These are phyloP conservation scores for Sinhomidia bicolor DNA, from an alignment of 2,888 invertebrate genomes.

Conservation along the genomic window DNA sequence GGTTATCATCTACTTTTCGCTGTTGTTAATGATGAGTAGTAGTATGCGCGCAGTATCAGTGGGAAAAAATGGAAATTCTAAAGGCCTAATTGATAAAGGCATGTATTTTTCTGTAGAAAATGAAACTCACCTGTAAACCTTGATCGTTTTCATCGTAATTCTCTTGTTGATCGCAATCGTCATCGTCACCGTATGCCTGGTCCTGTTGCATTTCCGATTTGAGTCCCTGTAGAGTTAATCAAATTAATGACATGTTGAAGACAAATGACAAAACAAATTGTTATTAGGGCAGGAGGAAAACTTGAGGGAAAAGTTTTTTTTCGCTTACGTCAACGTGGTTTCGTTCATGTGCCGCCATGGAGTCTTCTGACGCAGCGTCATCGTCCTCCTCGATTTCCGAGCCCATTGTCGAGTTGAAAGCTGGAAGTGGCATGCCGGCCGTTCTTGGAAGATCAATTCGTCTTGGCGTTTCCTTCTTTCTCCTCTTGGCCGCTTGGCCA, in stretches of 20 bases:
- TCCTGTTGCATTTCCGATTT: slow-evolving; percentile 71
- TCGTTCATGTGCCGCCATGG: slow-evolving; percentile 80
- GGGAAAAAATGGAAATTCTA: neutral
- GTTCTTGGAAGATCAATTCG: slow-evolving; percentile 78
- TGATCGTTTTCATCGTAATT: slow-evolving; percentile 79
- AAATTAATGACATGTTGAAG: slow-evolving; percentile 1
- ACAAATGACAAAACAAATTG: too few relatives aligned
- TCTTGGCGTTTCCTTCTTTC: slow-evolving; percentile 80
- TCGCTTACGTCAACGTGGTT: slow-evolving; percentile 78
- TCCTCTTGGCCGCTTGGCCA: slow-evolving; percentile 76
- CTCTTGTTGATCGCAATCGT: slow-evolving; percentile 77
- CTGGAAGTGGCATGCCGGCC: slow-evolving; percentile 70
- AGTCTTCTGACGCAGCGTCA: slow-evolving; percentile 77
- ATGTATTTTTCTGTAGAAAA: neutral
- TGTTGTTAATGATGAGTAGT: neutral
- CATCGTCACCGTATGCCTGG: slow-evolving; percentile 76
- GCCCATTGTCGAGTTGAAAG: slow-evolving; percentile 75
- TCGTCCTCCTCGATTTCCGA: slow-evolving; percentile 76
- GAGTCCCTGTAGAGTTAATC: slow-evolving; percentile 50
- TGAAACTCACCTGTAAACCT: slow-evolving; percentile 67
- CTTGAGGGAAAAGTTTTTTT: too few relatives aligned
- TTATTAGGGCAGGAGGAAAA: too few relatives aligned
- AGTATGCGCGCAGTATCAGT: neutral
- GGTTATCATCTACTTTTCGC: neutral
- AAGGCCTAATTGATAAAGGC: neutral